Evolutionary conservation across 2,113 vertebrate species (phyloP), one percentile per base, ranked within the genome.

Genomic region (Platycercus adscitus): DNA sequence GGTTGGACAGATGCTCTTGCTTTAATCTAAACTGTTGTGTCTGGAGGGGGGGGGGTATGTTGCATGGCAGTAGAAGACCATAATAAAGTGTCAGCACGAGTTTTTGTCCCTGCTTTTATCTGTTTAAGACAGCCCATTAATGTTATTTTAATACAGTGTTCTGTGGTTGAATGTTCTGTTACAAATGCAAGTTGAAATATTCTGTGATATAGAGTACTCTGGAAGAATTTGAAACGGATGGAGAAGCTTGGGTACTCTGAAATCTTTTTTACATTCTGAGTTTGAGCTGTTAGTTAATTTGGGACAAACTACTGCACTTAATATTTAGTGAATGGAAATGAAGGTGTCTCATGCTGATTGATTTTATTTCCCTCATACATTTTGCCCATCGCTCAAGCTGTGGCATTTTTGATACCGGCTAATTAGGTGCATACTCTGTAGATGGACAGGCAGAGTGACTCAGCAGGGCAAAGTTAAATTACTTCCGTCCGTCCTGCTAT

Each of bases 401-500:
- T 97, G 86, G 83, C 85, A 84, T 97, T 98, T 98, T 98, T 98
- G 95, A 96, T 98, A 95, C 83, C 96, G 96, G 97, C 92, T 97
- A 97, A 97, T 98, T 93, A 95, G 95, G 86, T 89, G 98, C 97
- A 87, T 97, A 97, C 81, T 95, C 77, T 86, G 70, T 94, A 95
- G 98, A 98, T 97, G 96, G 97, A 97, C 96, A 97, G 92, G 69
- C 92, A 92, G 11, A 96, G 96, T 97, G 96, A 98, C 97, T 98
- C 98, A 98, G 97, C 97, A 96, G 96, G 97, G 86, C 95, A 87
- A 75, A 93, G 91, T 95, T 97, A 98, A 98, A 98, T 98, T 97
- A 96, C 92, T 96, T 97, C 94, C 5, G 84, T 97, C 97, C 80
- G 58, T 94, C 87, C 91, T 96, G 91, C 96, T 96, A 95, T 81